A percentile compares a stretch with the other conserved stretches of the same genome.
These are phyloP conservation scores for Ptilorrhoa leucosticta DNA, from an alignment of 2,113 vertebrate species.

Conservation along the genomic window DNA sequence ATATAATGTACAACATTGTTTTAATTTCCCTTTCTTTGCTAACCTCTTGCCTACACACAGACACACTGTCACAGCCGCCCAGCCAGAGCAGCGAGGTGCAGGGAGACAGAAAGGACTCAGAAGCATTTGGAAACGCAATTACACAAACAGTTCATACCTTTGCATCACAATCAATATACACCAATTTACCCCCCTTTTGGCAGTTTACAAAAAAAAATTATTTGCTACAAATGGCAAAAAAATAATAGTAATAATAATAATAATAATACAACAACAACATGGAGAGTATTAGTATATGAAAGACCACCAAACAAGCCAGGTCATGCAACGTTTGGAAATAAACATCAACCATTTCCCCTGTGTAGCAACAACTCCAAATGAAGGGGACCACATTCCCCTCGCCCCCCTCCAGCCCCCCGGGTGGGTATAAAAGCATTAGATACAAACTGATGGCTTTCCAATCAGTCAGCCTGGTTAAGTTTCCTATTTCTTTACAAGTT, in stretches of 20 bases:
- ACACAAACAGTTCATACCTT: conserved; percentile 61
- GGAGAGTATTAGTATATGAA: conserved; percentile 46
- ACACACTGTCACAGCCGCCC: conserved; percentile 35
- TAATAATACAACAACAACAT: background rate
- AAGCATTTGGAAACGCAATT: conserved; percentile 59
- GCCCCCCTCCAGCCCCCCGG: background rate
- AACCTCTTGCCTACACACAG: conserved; percentile 71
- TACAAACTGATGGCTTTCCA: background rate
- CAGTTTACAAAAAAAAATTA: conserved; percentile 27
- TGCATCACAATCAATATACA: conserved; percentile 48
- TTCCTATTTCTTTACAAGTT: conserved; percentile 57
- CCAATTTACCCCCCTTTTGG: conserved; percentile 50
- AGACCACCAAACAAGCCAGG: conserved; percentile 38
- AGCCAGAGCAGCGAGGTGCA: conserved; percentile 49
- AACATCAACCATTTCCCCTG: background rate
- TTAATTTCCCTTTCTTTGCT: conserved; percentile 78
- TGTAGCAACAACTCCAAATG: background rate
- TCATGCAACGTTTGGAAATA: conserved; percentile 39
- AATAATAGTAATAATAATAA: background rate
- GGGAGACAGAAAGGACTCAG: conserved; percentile 58
- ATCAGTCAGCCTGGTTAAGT: conserved; percentile 26
- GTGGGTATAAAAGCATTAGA: background rate
- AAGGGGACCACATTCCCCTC: background rate
- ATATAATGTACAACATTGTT: conserved; percentile 92
- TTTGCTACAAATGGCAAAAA: conserved; percentile 46